Evolutionary conservation across 1,140 invertebrate genomes (phyloP).

Genomic region (Pollicipes pollicipes): DNA sequence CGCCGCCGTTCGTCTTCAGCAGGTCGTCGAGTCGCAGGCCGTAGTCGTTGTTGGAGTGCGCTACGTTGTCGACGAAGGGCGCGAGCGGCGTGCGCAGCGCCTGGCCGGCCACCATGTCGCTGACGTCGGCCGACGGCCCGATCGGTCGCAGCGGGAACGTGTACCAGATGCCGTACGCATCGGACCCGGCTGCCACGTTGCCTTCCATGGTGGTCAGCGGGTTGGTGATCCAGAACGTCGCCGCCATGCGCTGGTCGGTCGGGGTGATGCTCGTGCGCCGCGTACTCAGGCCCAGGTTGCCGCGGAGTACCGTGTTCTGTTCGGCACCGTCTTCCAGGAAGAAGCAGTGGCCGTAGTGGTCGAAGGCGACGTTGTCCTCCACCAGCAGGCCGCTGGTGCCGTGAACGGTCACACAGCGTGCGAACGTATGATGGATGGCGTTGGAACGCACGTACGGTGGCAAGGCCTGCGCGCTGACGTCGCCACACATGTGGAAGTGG

Average conservation of each 20-base stretch:
- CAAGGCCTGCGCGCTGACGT: background rate
- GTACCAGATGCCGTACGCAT: background rate
- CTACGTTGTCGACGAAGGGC: background rate
- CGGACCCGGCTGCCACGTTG: background rate
- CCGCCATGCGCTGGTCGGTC: background rate
- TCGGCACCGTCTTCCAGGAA: conserved; percentile 24
- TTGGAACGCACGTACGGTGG: background rate
- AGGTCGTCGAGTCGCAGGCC: background rate
- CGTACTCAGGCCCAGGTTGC: conserved; percentile 20
- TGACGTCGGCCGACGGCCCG: background rate
- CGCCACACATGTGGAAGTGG: background rate
- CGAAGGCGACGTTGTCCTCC: conserved; percentile 20
- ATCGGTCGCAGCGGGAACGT: background rate
- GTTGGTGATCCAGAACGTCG: background rate
- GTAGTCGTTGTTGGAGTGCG: background rate
- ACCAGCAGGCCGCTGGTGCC: background rate
- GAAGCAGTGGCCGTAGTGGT: conserved; percentile 22
- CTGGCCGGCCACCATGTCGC: background rate
- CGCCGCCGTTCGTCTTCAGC: background rate
- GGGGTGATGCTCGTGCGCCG: background rate
- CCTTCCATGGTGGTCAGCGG: background rate
- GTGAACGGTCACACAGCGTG: background rate
- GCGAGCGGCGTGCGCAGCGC: background rate
- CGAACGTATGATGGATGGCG: conserved; percentile 1
- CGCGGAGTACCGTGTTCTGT: conserved; percentile 19